These are phyloP conservation scores for Epinotia brunnichana DNA, from an alignment of 2,888 invertebrate genomes.

Conservation along the genomic window DNA sequence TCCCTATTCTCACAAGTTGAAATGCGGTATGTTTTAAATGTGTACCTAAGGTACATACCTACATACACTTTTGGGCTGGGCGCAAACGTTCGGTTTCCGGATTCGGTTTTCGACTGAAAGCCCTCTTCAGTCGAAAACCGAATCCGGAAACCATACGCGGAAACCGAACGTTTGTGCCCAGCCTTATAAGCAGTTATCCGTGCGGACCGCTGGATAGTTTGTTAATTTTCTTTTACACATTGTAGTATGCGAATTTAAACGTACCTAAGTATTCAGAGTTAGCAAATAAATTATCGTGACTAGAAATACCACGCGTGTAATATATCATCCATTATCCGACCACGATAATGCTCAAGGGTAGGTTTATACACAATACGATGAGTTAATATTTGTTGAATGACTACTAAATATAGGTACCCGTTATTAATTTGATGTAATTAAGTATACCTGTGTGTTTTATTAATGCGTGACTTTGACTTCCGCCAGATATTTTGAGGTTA, in stretches of 20 bases:
- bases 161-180: too few relatives aligned
- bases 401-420: slow-evolving; percentile 3
- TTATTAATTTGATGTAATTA: slow-evolving; percentile 32
- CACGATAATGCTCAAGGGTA: slow-evolving; percentile 3
- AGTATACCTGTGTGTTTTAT: slow-evolving; percentile 11
- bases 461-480: slow-evolving; percentile 27
- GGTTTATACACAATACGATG: slow-evolving; percentile 14
- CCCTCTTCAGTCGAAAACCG: too few relatives aligned
- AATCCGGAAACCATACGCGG: too few relatives aligned
- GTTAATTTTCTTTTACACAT: too few relatives aligned
- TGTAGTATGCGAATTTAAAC: neutral
- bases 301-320: neutral
- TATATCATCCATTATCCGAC: neutral
- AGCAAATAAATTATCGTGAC: neutral
- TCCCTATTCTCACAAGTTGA: too few relatives aligned
- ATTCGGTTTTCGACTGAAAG: too few relatives aligned
- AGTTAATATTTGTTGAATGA: slow-evolving; percentile 31
- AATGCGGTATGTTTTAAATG: too few relatives aligned
- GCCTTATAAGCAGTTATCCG: too few relatives aligned
- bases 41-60: too few relatives aligned
- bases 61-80: too few relatives aligned
- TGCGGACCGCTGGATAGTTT: too few relatives aligned
- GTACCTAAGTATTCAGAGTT: neutral
- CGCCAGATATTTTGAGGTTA: slow-evolving; percentile 16
- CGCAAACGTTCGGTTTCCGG: too few relatives aligned